A percentile compares a stretch with the other conserved stretches of the same genome.
Conservation (phyloP, 2,113 vertebrate species). For the Melanocharis versteri region DNA sequence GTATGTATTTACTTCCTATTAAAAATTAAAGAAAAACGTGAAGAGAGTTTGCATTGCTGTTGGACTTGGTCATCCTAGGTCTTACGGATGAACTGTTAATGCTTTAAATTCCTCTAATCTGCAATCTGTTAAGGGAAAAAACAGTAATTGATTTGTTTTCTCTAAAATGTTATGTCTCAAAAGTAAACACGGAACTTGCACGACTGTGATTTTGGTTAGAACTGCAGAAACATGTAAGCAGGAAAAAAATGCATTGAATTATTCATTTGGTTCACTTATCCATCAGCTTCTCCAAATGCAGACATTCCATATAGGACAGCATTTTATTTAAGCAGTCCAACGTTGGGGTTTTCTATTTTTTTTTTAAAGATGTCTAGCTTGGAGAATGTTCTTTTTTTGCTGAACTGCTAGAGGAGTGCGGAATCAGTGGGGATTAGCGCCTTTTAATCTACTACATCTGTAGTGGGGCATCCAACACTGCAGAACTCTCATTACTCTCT, state of each 20-base stretch:
- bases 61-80: not conserved
- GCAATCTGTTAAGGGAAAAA: not conserved
- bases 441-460: conserved; percentile 82
- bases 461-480: conserved; percentile 54
- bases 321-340: not conserved
- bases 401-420: conserved; percentile 46
- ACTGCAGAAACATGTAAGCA: not conserved
- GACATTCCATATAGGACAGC: conserved; percentile 41
- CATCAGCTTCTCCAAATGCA: conserved; percentile 70
- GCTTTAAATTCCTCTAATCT: conserved; percentile 24
- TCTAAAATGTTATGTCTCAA: conserved; percentile 22
- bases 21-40: not conserved
- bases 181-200: not conserved
- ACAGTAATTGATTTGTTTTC: not conserved
- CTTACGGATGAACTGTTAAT: not conserved
- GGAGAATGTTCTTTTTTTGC: conserved; percentile 44
- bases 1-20: not conserved
- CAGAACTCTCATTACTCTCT: conserved; percentile 51
- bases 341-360: not conserved
- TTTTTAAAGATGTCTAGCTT: conserved; percentile 24
- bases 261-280: conserved; percentile 54
- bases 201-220: conserved; percentile 19
- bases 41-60: not conserved
- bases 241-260: conserved; percentile 5
- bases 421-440: conserved; percentile 74